Percentiles rank a stretch among this genome's conserved stretches.
Evolutionary conservation across 2,113 vertebrate species (phyloP).

Genomic region (Podarcis muralis): DNA sequence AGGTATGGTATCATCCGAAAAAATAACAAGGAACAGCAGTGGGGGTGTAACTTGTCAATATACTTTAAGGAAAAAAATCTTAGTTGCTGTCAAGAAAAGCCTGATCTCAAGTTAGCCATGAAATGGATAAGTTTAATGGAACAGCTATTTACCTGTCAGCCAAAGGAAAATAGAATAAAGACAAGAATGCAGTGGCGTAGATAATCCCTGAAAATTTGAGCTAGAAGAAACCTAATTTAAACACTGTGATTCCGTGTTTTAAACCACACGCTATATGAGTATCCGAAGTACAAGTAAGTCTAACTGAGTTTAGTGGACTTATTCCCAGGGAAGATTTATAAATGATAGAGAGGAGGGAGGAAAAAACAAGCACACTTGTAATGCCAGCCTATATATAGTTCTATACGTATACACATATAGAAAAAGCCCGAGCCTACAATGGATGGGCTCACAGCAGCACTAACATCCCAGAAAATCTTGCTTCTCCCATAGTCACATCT

Average conservation of each 20-base stretch:
- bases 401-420: no score
- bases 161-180: slow-evolving; percentile 46
- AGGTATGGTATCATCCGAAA: slow-evolving; percentile 40
- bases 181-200: slow-evolving; percentile 12
- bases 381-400: no score
- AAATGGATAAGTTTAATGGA: slow-evolving; percentile 54
- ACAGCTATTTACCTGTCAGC: slow-evolving; percentile 53
- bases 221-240: slow-evolving; percentile 20
- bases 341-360: no score
- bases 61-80: not conserved
- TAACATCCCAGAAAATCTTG: no score
- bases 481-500: no score
- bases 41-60: not conserved
- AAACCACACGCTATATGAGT: not conserved
- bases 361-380: no score
- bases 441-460: no score
- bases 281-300: slow-evolving; percentile 14
- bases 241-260: slow-evolving; percentile 7
- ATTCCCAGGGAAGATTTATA: no score
- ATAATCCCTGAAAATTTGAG: slow-evolving; percentile 27
- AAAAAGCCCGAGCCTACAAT: no score
- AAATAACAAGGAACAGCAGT: slow-evolving; percentile 5
- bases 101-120: slow-evolving; percentile 38
- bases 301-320: no score
- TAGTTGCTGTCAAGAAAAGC: slow-evolving; percentile 40